A percentile compares a stretch with the other conserved stretches of the same genome.
phyloP scores from a whole-genome alignment of 2,888 invertebrate species.

The Portevinia maculata region DNA sequence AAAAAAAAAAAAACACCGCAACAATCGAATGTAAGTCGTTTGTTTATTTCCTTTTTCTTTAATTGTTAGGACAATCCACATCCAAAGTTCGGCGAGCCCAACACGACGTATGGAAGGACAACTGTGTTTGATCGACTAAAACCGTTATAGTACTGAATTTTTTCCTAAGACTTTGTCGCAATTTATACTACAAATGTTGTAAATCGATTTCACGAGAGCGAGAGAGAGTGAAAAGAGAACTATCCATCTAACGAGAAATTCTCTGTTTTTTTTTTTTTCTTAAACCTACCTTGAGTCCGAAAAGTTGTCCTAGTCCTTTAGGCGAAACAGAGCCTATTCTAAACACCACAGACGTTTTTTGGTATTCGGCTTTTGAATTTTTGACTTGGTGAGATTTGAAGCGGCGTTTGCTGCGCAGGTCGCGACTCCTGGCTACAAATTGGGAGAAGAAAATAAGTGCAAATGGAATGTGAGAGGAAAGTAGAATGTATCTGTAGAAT shows the following conservation, averaged over 20 bases:
- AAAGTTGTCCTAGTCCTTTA: constrained; percentile 69
- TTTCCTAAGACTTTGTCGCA: constrained; percentile 70
- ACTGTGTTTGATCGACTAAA: constrained; percentile 68
- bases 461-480: too few species aligned
- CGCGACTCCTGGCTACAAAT: too few species aligned
- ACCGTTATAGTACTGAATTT: constrained; percentile 74
- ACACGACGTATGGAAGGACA: constrained; percentile 58
- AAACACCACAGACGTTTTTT: background rate
- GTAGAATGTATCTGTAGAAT: background rate
- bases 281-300: constrained; percentile 66
- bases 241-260: too few species aligned
- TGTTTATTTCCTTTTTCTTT: constrained; percentile 8
- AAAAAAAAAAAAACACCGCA: background rate
- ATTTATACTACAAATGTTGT: constrained; percentile 73
- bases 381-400: background rate
- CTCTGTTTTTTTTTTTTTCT: constrained; percentile 3
- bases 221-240: background rate
- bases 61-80: background rate
- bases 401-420: background rate
- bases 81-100: background rate
- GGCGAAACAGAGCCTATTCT: too few species aligned
- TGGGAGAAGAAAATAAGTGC: too few species aligned
- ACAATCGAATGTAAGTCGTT: constrained; percentile 4
- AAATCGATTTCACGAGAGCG: constrained; percentile 55
- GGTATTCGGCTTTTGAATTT: background rate